Conservation (phyloP, 2,113 vertebrate genomes). For the Eptesicus fuscus region DNA sequence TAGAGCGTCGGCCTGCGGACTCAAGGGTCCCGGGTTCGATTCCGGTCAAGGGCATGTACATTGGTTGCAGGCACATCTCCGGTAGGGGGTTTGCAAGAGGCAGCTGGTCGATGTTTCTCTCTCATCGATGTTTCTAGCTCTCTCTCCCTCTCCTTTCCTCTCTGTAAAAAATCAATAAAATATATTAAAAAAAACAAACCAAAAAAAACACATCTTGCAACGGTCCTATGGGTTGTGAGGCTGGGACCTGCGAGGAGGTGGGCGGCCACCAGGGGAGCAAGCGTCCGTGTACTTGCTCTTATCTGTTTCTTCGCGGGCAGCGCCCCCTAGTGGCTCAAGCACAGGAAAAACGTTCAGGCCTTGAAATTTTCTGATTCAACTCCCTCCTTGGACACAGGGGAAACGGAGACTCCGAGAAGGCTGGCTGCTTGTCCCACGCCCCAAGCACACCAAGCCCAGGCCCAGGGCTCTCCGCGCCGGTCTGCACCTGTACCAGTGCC, state of each 20-base stretch:
- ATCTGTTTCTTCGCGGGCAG: not conserved
- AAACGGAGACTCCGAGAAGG: not conserved
- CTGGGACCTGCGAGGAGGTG: not conserved
- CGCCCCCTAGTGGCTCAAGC: constrained; percentile 5
- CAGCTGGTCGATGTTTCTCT: too few relatives aligned
- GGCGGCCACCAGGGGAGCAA: not conserved
- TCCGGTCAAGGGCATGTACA: too few relatives aligned
- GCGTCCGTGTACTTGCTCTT: not conserved
- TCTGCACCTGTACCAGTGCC: not conserved
- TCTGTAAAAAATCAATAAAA: too few relatives aligned
- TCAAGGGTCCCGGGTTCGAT: too few relatives aligned
- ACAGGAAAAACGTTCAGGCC: not conserved
- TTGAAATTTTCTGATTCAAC: not conserved
- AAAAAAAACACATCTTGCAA: not conserved
- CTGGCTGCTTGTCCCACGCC: not conserved
- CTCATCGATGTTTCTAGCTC: too few relatives aligned
- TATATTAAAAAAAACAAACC: too few relatives aligned
- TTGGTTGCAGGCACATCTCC: too few relatives aligned
- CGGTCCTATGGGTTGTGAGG: not conserved
- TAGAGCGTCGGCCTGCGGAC: too few relatives aligned
- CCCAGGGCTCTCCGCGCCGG: not conserved
- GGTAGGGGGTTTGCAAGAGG: too few relatives aligned
- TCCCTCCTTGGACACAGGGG: not conserved
- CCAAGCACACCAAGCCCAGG: not conserved
- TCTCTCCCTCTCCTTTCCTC: too few relatives aligned